Percentiles rank a stretch among this genome's conserved stretches.
These are phyloP conservation scores for Tauraco hartlaubi DNA, from an alignment of 2,797 vertebrate genomes.

Conservation along the genomic window DNA sequence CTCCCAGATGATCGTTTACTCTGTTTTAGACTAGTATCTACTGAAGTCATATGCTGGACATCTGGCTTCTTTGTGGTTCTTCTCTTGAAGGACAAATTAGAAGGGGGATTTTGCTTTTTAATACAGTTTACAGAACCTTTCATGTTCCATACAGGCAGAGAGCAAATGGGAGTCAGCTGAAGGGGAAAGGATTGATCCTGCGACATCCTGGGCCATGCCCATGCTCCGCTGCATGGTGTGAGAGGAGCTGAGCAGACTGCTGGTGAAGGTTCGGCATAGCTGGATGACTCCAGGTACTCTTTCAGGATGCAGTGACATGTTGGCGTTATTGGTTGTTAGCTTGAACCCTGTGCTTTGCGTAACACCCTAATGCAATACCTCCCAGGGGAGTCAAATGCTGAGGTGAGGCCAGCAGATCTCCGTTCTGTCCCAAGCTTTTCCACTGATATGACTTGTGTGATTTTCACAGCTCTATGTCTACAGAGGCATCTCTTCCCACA, in stretches of 20 bases:
- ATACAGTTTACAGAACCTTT: background rate
- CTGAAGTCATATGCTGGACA: background rate
- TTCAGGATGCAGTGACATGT: background rate
- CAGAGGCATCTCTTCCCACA: background rate
- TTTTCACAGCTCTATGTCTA: background rate
- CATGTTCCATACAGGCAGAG: background rate
- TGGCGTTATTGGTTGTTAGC: background rate
- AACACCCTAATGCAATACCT: accelerated
- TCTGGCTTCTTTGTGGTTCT: conserved; percentile 7
- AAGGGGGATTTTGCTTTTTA: background rate
- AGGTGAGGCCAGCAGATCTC: background rate
- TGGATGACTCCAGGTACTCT: background rate
- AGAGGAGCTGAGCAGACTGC: background rate
- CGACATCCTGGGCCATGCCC: background rate
- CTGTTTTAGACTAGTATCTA: conserved; percentile 11
- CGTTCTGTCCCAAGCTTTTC: background rate
- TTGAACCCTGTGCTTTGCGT: background rate
- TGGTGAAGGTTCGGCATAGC: accelerated
- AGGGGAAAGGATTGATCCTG: background rate
- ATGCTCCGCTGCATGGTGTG: background rate
- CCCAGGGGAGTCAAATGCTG: background rate
- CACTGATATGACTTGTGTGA: background rate
- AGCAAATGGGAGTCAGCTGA: background rate
- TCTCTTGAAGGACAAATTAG: conserved; percentile 3
- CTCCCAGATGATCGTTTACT: conserved; percentile 19